Evolutionary conservation across 2,113 vertebrate species (phyloP).

Genomic region (Ancistrus triradiatus): DNA sequence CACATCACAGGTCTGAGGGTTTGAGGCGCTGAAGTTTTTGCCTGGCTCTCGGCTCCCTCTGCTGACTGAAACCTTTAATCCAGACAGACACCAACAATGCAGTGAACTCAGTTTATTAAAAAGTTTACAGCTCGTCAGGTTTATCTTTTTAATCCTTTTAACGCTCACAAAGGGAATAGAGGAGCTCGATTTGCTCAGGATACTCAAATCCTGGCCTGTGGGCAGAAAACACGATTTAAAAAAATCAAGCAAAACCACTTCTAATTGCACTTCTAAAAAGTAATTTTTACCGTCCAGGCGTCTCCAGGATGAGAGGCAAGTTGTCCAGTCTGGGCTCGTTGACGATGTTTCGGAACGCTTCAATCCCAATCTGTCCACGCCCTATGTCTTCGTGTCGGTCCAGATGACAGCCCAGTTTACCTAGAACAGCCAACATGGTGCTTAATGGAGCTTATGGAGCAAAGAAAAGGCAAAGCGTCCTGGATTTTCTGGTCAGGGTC

Average conservation of each 20-base stretch:
- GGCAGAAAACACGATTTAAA: neutral
- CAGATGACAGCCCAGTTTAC: slow-evolving; percentile 66
- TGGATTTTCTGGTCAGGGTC: no score
- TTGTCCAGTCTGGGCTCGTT: slow-evolving; percentile 71
- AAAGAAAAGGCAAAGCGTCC: no score
- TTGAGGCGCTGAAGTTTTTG: neutral
- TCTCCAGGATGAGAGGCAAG: slow-evolving; percentile 72
- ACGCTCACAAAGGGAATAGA: neutral
- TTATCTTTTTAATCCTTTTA: neutral
- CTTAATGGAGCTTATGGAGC: no score
- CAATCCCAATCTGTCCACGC: slow-evolving; percentile 66
- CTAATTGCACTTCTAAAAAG: no score
- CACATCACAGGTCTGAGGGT: no score
- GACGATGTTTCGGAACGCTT: slow-evolving; percentile 67
- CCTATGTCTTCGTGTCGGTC: slow-evolving; percentile 74
- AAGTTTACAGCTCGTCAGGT: neutral
- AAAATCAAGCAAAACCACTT: neutral
- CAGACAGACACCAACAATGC: neutral
- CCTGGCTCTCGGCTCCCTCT: neutral
- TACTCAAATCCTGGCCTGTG: neutral
- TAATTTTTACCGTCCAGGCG: slow-evolving; percentile 64
- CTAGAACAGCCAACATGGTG: slow-evolving; percentile 54
- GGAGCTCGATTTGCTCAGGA: neutral
- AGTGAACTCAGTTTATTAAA: neutral
- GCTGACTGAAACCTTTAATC: slow-evolving; percentile 1